Evolutionary conservation across 1,140 invertebrate genomes (phyloP).

Genomic region (Drosophila neocordata): DNA sequence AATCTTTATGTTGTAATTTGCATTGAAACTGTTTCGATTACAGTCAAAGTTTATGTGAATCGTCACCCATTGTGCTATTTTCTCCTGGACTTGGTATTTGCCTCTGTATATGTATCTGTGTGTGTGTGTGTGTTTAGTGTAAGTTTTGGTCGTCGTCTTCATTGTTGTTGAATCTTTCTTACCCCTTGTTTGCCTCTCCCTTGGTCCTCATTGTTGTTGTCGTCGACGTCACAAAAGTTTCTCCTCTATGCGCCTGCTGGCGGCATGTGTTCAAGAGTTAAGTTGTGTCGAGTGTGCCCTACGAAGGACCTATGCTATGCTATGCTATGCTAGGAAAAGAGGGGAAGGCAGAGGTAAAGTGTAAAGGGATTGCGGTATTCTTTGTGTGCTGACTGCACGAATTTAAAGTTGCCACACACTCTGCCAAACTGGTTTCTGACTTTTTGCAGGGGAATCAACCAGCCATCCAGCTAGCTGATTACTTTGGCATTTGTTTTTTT

Average conservation of each 20-base stretch:
- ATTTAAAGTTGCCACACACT: slow-evolving; percentile 76
- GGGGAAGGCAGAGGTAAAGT: neutral
- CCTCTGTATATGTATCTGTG: slow-evolving; percentile 12
- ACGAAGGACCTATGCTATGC: neutral
- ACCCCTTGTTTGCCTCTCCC: neutral
- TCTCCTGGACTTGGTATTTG: slow-evolving; percentile 53
- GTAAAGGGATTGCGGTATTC: slow-evolving; percentile 31
- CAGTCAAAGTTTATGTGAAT: slow-evolving; percentile 5
- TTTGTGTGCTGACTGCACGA: slow-evolving; percentile 69
- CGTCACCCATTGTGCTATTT: slow-evolving; percentile 66
- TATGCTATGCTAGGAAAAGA: too few relatives aligned
- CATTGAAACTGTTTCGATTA: slow-evolving; percentile 59
- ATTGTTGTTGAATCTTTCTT: slow-evolving; percentile 47
- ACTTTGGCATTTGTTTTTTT: slow-evolving; percentile 72
- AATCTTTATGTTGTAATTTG: slow-evolving; percentile 33
- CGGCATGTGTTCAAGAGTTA: slow-evolving; percentile 79
- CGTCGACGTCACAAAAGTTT: slow-evolving; percentile 70
- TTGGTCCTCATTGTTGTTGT: slow-evolving; percentile 22
- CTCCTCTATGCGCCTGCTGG: slow-evolving; percentile 75
- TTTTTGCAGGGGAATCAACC: slow-evolving; percentile 51
- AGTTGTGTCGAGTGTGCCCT: slow-evolving; percentile 69
- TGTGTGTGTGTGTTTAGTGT: slow-evolving; percentile 51
- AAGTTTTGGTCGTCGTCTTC: slow-evolving; percentile 75
- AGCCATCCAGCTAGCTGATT: slow-evolving; percentile 67
- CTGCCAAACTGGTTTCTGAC: slow-evolving; percentile 71